Evolutionary conservation across 2,888 invertebrate species (phyloP).

Genomic region (Leptinotarsa haldemani): DNA sequence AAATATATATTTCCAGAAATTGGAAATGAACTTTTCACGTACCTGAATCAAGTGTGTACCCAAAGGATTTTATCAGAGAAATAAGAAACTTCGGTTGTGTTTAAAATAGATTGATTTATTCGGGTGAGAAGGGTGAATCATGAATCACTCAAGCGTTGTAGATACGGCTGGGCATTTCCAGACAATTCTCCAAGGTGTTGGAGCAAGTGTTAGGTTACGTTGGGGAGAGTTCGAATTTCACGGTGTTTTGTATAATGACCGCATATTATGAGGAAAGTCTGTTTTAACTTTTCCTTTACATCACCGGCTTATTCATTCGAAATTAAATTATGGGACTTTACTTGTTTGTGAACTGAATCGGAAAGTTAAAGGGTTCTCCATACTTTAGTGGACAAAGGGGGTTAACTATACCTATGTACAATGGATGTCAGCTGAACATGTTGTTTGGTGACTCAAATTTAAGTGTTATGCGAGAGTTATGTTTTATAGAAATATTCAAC

Average conservation of each 20-base stretch:
- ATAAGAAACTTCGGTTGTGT: conserved; percentile 47
- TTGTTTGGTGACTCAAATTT: too few relatives aligned
- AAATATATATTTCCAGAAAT: neutral
- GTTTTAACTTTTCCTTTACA: conserved; percentile 17
- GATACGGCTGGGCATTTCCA: conserved; percentile 40
- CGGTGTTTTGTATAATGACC: conserved; percentile 19
- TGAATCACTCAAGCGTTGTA: conserved; percentile 43
- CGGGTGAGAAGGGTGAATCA: conserved; percentile 40
- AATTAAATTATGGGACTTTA: neutral
- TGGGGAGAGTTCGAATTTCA: conserved; percentile 30
- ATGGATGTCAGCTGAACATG: neutral
- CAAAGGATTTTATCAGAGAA: conserved; percentile 36
- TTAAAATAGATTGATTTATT: conserved; percentile 48
- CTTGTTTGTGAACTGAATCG: neutral
- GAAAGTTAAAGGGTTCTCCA: too few relatives aligned
- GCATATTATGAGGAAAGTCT: conserved; percentile 17
- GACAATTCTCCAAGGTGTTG: conserved; percentile 45
- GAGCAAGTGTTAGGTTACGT: conserved; percentile 39
- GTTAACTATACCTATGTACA: too few relatives aligned
- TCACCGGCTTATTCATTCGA: neutral
- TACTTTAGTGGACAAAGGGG: too few relatives aligned
- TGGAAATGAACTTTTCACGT: neutral
- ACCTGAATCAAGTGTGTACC: conserved; percentile 15
- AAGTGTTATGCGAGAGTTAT: too few relatives aligned
- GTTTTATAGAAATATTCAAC: too few relatives aligned